Evolutionary conservation across 2,888 invertebrate genomes (phyloP), one percentile per base, ranked within the genome.

Genomic region (Noctua janthina): DNA sequence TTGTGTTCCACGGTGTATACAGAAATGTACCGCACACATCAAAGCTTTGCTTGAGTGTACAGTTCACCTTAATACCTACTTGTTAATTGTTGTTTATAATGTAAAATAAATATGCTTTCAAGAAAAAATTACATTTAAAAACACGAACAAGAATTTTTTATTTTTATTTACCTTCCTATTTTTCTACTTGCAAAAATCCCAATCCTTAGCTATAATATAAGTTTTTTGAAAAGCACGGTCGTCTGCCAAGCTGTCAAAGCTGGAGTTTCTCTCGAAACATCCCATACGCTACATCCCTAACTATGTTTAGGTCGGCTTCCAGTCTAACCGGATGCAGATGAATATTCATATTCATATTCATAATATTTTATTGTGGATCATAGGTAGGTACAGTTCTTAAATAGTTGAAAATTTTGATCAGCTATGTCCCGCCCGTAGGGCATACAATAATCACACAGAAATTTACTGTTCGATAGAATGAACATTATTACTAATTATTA

Each of bases 101-200:
- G 20, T 64, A 46, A 72, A 72, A 83, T 79, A 70, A 72, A 84
- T 56, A 64, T n/a, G 56, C 49, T 84, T 79, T 74, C 20, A 3
- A 76, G 20, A 59, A 76, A 64, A 72, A 54, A n/a, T 39, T 4
- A 46, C 43, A 39, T 39, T 64, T 62, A 11, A 76, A 71, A 66
- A 35, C 5, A 35, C 0, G 1, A 35, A 66, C 20, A 51, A 35
- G 20, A 49, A 15, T 78, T 29, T 74, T 1, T 74, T 67, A 10
- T 62, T 77, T 54, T 54, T 11, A 20, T 49, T 59, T 6, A 46
- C 23, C 77, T 70, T 35, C 64, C 20, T 35, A 46, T 15, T 51
- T 43, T 2, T 29, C 62, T 62, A 29, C 20, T 20, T 20, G 43
- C 7, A 2, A 8, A 66, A 68, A 43, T 68, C 1, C n/a, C 67